Evolutionary conservation across 1,140 invertebrate genomes (phyloP).

Genomic region (Episyrphus balteatus): DNA sequence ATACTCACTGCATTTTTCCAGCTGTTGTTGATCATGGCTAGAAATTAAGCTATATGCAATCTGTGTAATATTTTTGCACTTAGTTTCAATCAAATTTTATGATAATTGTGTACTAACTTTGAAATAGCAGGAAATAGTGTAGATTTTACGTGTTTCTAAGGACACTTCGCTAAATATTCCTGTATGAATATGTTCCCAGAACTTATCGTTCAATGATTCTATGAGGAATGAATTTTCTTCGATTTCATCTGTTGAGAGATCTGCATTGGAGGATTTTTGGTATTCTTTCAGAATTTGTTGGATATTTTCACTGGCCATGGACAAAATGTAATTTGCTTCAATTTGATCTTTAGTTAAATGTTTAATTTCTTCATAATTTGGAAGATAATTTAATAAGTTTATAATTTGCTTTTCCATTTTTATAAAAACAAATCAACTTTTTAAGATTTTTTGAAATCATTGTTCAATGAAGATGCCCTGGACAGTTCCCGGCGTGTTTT

Average conservation of each 20-base stretch:
- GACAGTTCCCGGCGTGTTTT: no score
- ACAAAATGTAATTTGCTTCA: neutral
- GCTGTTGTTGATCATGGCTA: constrained; percentile 17
- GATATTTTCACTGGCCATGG: no score
- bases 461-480: no score
- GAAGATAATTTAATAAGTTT: neutral
- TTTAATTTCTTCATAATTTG: neutral
- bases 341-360: neutral
- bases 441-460: no score
- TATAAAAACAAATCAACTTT: no score
- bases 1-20: constrained; percentile 17
- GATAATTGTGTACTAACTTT: constrained; percentile 37
- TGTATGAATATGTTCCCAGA: constrained; percentile 72
- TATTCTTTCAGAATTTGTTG: neutral
- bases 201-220: constrained; percentile 54
- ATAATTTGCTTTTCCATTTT: neutral
- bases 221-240: constrained; percentile 35
- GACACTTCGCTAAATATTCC: constrained; percentile 75
- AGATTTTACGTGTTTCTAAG: constrained; percentile 45
- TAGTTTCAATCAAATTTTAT: neutral
- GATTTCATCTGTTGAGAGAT: neutral
- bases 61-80: constrained; percentile 6
- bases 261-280: neutral
- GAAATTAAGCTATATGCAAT: constrained; percentile 22
- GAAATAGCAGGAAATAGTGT: constrained; percentile 49